A percentile compares a stretch with the other conserved stretches of the same genome.
Conservation (phyloP, 1,140 invertebrate species). For the Stegodyphus mimosarum region DNA sequence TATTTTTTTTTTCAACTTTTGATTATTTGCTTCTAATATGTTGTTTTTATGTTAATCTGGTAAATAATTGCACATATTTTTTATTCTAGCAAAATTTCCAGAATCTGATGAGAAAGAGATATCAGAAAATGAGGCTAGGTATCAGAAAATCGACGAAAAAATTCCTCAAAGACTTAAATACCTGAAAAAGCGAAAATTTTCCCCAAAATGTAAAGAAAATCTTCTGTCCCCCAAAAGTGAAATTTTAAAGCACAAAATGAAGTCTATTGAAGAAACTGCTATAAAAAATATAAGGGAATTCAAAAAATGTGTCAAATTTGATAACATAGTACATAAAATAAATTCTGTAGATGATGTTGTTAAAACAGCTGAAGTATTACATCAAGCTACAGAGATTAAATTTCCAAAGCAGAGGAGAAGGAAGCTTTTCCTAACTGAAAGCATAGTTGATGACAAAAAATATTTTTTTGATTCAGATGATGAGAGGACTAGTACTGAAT, state of each 20-base stretch:
- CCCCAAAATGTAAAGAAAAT: constrained; percentile 42
- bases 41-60: no score
- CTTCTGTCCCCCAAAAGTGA: not conserved
- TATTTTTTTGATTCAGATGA: constrained; percentile 18
- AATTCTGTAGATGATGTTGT: constrained; percentile 13
- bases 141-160: not conserved
- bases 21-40: no score
- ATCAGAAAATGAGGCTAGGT: not conserved
- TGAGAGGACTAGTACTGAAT: not conserved
- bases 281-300: constrained; percentile 23
- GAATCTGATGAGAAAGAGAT: not conserved
- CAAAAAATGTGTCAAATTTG: constrained; percentile 34
- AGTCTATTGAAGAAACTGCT: not conserved
- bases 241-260: constrained; percentile 23
- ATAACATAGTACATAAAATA: constrained; percentile 30
- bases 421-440: constrained; percentile 19
- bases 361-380: not conserved
- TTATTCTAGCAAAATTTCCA: constrained; percentile 13
- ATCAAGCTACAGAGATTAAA: not conserved
- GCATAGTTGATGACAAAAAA: constrained; percentile 20
- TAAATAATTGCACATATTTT: not conserved
- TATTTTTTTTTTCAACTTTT: not conserved
- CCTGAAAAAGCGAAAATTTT: not conserved
- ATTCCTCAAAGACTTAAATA: not conserved
- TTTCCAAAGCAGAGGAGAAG: not conserved